Percentiles rank a stretch among this genome's conserved stretches.
Conservation (phyloP, 2,113 vertebrate species). For the Cheilinus undulatus region DNA sequence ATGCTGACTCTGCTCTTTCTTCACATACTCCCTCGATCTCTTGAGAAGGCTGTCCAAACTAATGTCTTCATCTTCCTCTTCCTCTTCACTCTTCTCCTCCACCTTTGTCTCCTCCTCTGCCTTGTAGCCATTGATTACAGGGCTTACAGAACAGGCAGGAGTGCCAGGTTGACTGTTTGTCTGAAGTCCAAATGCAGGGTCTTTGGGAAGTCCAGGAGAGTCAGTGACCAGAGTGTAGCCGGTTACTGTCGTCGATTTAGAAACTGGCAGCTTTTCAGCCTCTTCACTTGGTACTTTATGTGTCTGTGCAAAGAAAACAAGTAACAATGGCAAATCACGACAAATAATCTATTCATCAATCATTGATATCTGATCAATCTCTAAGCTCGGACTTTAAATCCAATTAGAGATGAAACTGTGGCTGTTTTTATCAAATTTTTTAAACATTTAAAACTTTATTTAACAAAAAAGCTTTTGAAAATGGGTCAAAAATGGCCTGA, state of each 20-base stretch:
- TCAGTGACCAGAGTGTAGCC: constrained; percentile 75
- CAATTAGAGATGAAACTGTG: too few species aligned
- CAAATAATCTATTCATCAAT: background rate
- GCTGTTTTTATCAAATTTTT: too few species aligned
- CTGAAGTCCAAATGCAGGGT: constrained; percentile 41
- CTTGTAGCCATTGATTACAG: constrained; percentile 39
- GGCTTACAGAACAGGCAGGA: constrained; percentile 22
- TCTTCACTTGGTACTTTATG: constrained; percentile 65
- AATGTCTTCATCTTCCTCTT: constrained; percentile 76
- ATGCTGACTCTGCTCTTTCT: constrained; percentile 86
- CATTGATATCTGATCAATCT: background rate
- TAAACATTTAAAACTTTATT: too few species aligned
- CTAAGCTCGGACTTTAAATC: too few species aligned
- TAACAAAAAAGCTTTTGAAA: too few species aligned
- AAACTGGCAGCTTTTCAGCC: constrained; percentile 55
- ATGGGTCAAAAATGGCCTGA: too few species aligned
- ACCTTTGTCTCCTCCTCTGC: constrained; percentile 29
- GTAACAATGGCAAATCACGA: background rate
- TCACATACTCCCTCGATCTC: constrained; percentile 89
- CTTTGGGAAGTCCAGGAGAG: constrained; percentile 56
- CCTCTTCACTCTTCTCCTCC: constrained; percentile 62
- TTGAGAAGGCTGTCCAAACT: constrained; percentile 92
- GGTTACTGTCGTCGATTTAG: constrained; percentile 64
- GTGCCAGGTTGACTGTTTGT: constrained; percentile 1
- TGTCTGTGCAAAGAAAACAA: constrained; percentile 72